Percentiles rank a stretch among this genome's conserved stretches.
phyloP scores from a whole-genome alignment of 2,113 vertebrate genomes.

The Podocnemis expansa region DNA sequence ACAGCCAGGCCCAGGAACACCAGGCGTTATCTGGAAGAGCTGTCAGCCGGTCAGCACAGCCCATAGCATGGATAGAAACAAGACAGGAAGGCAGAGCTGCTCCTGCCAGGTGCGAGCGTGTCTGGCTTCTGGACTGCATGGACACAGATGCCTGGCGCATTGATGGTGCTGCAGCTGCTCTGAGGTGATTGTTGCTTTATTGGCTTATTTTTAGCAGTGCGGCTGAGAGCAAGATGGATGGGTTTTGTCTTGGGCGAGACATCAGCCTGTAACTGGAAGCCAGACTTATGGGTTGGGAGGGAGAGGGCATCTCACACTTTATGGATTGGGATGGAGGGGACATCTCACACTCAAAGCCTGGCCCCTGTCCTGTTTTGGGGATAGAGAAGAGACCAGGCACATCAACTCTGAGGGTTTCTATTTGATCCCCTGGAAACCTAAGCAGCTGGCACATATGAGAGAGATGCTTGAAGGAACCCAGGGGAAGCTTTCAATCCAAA shows the following conservation, averaged over 20 bases:
- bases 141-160: neutral
- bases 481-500: neutral
- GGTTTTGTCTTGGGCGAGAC: slow-evolving; percentile 3
- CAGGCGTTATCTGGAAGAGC: neutral
- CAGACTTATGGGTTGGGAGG: fast-evolving
- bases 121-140: neutral
- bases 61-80: fast-evolving
- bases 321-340: too few species aligned
- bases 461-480: neutral
- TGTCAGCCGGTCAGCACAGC: fast-evolving
- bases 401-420: neutral
- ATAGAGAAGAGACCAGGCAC: neutral
- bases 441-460: neutral
- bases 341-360: neutral
- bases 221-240: slow-evolving; percentile 21
- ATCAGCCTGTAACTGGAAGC: neutral
- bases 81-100: neutral
- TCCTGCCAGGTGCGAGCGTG: neutral
- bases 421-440: neutral
- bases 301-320: neutral
- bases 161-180: slow-evolving; percentile 40
- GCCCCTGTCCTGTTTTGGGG: neutral
- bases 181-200: slow-evolving; percentile 50
- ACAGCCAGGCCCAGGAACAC: too few species aligned
- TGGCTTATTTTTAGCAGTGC: slow-evolving; percentile 42